phyloP scores from a whole-genome alignment of 2,888 invertebrate species.

The Penaeus monodon region DNA sequence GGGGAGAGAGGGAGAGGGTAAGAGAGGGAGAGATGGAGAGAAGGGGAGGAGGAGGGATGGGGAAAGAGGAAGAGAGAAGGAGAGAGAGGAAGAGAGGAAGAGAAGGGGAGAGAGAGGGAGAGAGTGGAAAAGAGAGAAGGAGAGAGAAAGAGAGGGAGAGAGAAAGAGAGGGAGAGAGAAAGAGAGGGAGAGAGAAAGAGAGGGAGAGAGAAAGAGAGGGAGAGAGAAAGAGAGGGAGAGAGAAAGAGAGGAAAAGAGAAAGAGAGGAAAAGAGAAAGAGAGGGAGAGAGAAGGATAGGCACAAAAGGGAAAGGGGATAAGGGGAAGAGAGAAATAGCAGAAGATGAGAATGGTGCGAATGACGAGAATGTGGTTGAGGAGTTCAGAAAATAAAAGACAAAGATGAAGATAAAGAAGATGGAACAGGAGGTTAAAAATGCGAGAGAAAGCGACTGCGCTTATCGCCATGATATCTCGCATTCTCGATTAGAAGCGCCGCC shows the following conservation, averaged over 20 bases:
- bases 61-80: neutral
- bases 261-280: neutral
- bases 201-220: neutral
- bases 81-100: neutral
- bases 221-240: neutral
- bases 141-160: neutral
- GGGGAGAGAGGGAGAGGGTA: neutral
- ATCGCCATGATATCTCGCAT: too few species aligned
- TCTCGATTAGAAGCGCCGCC: too few species aligned
- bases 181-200: neutral
- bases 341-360: too few species aligned
- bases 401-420: too few species aligned
- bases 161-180: neutral
- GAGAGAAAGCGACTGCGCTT: too few species aligned
- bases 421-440: too few species aligned
- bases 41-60: neutral
- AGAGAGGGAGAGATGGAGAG: neutral
- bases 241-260: neutral
- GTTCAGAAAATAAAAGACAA: too few species aligned
- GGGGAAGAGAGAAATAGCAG: too few species aligned
- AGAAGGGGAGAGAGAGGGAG: neutral
- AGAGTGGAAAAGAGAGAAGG: neutral
- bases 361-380: too few species aligned
- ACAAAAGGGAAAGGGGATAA: too few species aligned
- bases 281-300: neutral